Evolutionary conservation across 1,140 invertebrate genomes (phyloP), one percentile per base, ranked within the genome.

Genomic region (Acromyrmex heyeri): DNA sequence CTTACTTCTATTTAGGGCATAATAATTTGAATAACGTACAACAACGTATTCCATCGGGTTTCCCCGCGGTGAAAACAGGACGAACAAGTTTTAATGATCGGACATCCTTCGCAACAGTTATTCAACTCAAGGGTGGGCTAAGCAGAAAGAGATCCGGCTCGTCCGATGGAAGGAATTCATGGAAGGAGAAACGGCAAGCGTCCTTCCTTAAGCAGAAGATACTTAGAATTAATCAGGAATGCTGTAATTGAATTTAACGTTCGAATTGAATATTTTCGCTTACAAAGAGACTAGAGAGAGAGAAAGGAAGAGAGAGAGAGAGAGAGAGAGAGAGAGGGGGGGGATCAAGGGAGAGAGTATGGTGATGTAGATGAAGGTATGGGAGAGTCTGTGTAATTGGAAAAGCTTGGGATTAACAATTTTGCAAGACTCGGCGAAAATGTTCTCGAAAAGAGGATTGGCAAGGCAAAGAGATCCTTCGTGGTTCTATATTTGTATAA

Each of bases 351-450:
- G 44, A 30, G 30, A 30, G 72, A 77, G 67, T 70, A 79, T 73
- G 73, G 27, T 48, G 30, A 70, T 27, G 24, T 81, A 57, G 67
- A 73, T 53, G 78, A 48, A 59, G n/a, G 75, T 27, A 81, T 82
- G 69, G 27, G 85, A 70, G 69, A 73, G 69, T 77, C 67, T 72
- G 88, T 90, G 89, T 94, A 95, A 95, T 95, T 95, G 93, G 93
- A 94, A 94, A 94, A 94, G 91, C 93, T 93, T 88, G 79, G 93
- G 93, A 95, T 95, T 95, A 95, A 95, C 93, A 94, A 94, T 95
- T 95, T 94, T 95, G 94, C 94, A 92, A 93, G 92, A 93, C 92
- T 95, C 92, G 92, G 92, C 94, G 93, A 94, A 95, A 95, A 93
- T 88, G 88, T 91, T 82, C 78, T 79, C 50, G 86, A 90, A 93